phyloP scores from a whole-genome alignment of 2,888 invertebrate species.

The Andrena praecox region DNA sequence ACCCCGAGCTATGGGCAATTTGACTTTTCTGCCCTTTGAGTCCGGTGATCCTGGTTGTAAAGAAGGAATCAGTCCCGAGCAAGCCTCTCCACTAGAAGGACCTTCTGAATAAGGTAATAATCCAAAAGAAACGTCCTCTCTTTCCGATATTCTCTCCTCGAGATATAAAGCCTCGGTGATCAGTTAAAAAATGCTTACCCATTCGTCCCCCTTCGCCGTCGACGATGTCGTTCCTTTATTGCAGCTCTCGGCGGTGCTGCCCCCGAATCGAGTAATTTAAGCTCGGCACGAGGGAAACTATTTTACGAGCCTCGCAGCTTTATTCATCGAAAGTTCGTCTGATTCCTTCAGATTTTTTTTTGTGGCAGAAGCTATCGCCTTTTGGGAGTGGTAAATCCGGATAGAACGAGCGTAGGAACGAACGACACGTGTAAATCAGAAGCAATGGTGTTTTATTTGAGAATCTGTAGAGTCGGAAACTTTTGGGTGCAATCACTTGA shows the following conservation, averaged over 20 bases:
- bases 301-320: neutral
- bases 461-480: too few species aligned
- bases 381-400: too few species aligned
- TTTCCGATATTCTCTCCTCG: neutral
- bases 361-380: neutral
- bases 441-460: too few species aligned
- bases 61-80: conserved; percentile 59
- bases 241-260: neutral
- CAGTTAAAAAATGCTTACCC: conserved; percentile 52
- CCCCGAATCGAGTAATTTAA: neutral
- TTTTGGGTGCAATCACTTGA: too few species aligned
- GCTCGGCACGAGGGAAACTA: neutral
- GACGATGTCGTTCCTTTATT: conserved; percentile 12
- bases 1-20: conserved; percentile 58
- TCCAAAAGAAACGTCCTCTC: conserved; percentile 47
- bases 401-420: too few species aligned
- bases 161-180: conserved; percentile 25
- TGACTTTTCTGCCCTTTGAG: conserved; percentile 66
- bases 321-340: neutral
- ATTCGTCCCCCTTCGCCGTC: conserved; percentile 8
- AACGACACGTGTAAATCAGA: too few species aligned
- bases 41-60: conserved; percentile 59
- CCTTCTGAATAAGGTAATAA: conserved; percentile 47
- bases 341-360: neutral
- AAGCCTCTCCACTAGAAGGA: conserved; percentile 46